Conservation (phyloP, 2,888 invertebrate species). For the Dryomyza anilis region DNA sequence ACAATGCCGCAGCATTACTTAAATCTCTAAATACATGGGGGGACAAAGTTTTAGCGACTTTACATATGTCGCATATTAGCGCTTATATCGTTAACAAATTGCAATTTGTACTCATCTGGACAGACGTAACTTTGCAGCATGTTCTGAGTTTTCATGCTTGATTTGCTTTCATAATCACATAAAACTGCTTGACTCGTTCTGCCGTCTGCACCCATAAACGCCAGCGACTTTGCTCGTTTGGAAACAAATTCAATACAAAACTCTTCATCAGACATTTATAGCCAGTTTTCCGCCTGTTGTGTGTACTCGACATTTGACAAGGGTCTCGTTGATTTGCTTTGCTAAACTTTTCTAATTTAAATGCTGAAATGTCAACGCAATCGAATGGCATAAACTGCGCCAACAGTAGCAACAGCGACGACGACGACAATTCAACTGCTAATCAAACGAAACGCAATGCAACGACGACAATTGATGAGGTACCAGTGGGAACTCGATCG, state of each 20-base stretch:
- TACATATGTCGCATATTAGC: too few relatives aligned
- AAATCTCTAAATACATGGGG: too few relatives aligned
- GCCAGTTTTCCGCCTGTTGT: too few relatives aligned
- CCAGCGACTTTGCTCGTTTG: too few relatives aligned
- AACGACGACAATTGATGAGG: not conserved
- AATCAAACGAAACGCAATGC: not conserved
- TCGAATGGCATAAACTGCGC: not conserved
- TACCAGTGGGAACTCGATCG: not conserved
- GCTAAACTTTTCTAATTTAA: slow-evolving; percentile 2
- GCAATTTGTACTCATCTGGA: not conserved
- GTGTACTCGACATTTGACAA: too few relatives aligned
- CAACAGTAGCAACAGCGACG: not conserved
- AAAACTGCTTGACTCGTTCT: slow-evolving; percentile 21
- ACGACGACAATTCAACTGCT: not conserved
- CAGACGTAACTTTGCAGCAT: not conserved
- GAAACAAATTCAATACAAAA: too few relatives aligned
- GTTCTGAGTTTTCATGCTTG: not conserved
- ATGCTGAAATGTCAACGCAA: not conserved
- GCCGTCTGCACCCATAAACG: too few relatives aligned
- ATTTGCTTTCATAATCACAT: slow-evolving; percentile 18
- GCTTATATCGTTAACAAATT: slow-evolving; percentile 2
- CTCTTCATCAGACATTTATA: too few relatives aligned
- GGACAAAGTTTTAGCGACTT: too few relatives aligned
- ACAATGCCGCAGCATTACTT: not conserved
- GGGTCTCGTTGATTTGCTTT: too few relatives aligned